phyloP scores from a whole-genome alignment of 2,888 invertebrate species.

The Phyllotreta cruciferae region DNA sequence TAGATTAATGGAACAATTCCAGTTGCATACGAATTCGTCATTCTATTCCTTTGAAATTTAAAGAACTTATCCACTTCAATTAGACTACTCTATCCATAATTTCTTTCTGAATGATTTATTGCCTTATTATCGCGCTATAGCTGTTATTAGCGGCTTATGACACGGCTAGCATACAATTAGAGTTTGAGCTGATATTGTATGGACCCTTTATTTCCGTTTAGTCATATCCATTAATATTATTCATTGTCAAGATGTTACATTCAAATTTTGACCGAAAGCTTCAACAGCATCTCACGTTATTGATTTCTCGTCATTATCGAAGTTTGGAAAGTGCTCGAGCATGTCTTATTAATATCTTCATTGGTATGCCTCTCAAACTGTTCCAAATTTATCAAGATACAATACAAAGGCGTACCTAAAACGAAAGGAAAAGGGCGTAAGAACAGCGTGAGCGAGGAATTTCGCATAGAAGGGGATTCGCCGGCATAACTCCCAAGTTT shows the following conservation, averaged over 20 bases:
- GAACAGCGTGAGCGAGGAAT: too few species aligned
- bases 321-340: conserved; percentile 18
- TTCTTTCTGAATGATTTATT: background rate
- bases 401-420: conserved; percentile 6
- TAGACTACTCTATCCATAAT: too few species aligned
- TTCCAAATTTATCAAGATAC: conserved; percentile 12
- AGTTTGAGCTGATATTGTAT: background rate
- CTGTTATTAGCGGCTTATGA: background rate
- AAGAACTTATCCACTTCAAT: too few species aligned
- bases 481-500: too few species aligned
- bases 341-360: conserved; percentile 25
- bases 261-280: conserved; percentile 17
- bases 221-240: conserved; percentile 19
- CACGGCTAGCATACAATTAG: background rate
- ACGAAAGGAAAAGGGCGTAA: conserved; percentile 2
- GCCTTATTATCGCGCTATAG: conserved; percentile 1
- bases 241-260: conserved; percentile 22
- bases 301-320: conserved; percentile 24
- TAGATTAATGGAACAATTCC: too few species aligned
- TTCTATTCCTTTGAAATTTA: too few species aligned
- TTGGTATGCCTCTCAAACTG: conserved; percentile 14
- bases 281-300: conserved; percentile 18
- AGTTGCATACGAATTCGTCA: too few species aligned
- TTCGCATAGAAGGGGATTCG: too few species aligned
- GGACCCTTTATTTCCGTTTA: conserved; percentile 12